These are phyloP conservation scores for Drosophila trapezifrons DNA, from an alignment of 1,140 invertebrate species.

Conservation along the genomic window DNA sequence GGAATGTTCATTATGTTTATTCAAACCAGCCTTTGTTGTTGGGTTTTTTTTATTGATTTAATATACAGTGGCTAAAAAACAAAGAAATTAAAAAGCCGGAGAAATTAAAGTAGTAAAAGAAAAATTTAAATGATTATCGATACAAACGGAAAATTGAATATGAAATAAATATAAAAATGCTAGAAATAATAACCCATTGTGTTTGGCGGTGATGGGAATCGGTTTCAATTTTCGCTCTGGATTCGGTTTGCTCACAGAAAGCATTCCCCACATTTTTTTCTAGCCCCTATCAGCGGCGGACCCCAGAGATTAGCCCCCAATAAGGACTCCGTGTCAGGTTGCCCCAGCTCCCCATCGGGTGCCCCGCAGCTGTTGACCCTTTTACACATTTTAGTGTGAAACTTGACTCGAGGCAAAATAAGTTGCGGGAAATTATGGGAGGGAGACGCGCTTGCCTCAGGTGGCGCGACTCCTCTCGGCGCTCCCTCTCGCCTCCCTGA, in stretches of 20 bases:
- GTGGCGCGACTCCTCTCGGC: neutral
- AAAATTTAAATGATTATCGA: slow-evolving; percentile 65
- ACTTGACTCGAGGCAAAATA: slow-evolving; percentile 73
- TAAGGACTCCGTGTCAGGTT: slow-evolving; percentile 14
- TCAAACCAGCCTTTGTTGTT: slow-evolving; percentile 36
- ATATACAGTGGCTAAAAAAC: slow-evolving; percentile 48
- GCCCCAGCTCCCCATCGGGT: slow-evolving; percentile 6
- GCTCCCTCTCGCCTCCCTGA: no score
- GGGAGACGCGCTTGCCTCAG: slow-evolving; percentile 40
- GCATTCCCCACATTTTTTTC: neutral
- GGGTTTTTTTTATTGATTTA: slow-evolving; percentile 37
- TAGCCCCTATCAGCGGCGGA: slow-evolving; percentile 10
- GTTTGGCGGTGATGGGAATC: slow-evolving; percentile 42
- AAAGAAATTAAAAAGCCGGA: slow-evolving; percentile 28
- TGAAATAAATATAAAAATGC: slow-evolving; percentile 73
- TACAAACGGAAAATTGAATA: slow-evolving; percentile 78
- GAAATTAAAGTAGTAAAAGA: slow-evolving; percentile 66
- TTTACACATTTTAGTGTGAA: slow-evolving; percentile 73
- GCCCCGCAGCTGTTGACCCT: slow-evolving; percentile 62
- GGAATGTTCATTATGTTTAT: slow-evolving; percentile 58
- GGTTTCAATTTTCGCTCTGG: slow-evolving; percentile 27
- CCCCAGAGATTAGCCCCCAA: slow-evolving; percentile 65
- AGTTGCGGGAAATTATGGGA: slow-evolving; percentile 71
- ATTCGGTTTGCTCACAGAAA: slow-evolving; percentile 4
- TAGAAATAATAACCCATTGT: slow-evolving; percentile 73